Evolutionary conservation across 2,797 vertebrate genomes (phyloP).

Genomic region (Aotus griseimembra): DNA sequence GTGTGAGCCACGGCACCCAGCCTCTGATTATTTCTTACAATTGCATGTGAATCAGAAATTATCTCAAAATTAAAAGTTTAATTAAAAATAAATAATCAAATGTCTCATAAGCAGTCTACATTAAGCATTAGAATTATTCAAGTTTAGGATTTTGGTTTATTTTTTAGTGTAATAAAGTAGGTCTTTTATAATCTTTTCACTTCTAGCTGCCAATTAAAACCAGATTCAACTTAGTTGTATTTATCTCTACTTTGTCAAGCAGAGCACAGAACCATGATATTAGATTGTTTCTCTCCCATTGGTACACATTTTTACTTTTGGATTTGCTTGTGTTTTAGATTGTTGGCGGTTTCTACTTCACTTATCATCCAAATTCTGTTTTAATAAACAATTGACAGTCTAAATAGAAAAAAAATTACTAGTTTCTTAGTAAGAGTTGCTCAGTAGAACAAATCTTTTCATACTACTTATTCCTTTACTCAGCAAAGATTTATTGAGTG

Average conservation of each 20-base stretch:
- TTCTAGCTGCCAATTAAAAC: slow-evolving; percentile 10
- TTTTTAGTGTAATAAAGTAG: neutral
- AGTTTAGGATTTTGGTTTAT: neutral
- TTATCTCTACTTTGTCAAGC: neutral
- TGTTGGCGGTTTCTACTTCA: neutral
- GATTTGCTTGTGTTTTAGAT: neutral
- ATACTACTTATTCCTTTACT: neutral
- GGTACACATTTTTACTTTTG: slow-evolving; percentile 15
- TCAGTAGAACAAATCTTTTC: neutral
- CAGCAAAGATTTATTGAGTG: neutral
- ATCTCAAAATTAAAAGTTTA: slow-evolving; percentile 6
- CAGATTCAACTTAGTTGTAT: neutral
- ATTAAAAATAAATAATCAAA: neutral
- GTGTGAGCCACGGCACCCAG: neutral
- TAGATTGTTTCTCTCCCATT: neutral
- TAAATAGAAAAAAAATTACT: neutral
- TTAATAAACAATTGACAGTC: neutral
- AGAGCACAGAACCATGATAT: neutral
- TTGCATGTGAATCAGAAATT: neutral
- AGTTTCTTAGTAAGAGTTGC: neutral
- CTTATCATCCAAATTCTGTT: neutral
- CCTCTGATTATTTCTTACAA: neutral
- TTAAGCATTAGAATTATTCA: slow-evolving; percentile 3
- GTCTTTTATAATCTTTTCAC: neutral
- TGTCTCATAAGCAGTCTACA: neutral